phyloP scores from a whole-genome alignment of 2,888 invertebrate genomes.

The Dione vanillae region DNA sequence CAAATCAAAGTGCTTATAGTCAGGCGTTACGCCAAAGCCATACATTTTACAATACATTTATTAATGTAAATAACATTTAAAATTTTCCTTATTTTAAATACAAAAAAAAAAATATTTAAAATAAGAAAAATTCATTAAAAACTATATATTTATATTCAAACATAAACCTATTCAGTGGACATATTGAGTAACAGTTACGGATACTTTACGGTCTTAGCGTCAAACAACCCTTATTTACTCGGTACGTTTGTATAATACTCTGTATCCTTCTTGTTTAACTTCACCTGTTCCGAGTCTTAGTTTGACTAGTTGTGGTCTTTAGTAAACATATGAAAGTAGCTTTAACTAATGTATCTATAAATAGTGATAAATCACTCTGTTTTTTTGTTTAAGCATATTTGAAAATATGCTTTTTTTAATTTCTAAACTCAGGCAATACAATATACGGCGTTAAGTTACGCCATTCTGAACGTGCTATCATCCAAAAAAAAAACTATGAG shows the following conservation, averaged over 20 bases:
- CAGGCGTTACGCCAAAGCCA: too few species aligned
- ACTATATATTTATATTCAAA: not conserved
- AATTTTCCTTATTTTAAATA: too few species aligned
- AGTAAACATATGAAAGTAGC: constrained; percentile 18
- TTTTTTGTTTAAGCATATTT: too few species aligned
- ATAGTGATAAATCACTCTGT: not conserved
- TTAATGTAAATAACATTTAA: too few species aligned
- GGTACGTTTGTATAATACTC: constrained; percentile 21
- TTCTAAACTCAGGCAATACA: not conserved
- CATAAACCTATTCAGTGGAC: not conserved
- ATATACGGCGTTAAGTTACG: not conserved
- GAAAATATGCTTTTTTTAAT: not conserved
- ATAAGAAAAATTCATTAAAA: too few species aligned
- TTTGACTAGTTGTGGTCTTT: constrained; percentile 3
- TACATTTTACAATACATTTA: too few species aligned
- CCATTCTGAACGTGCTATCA: not conserved
- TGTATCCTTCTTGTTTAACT: constrained; percentile 23
- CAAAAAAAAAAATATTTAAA: too few species aligned
- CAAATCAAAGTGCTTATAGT: too few species aligned
- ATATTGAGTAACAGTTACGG: not conserved
- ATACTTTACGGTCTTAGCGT: constrained; percentile 19
- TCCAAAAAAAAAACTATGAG: not conserved
- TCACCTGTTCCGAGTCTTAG: constrained; percentile 11
- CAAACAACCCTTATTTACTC: constrained; percentile 29
- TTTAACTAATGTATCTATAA: not conserved